These are phyloP conservation scores for Drosophila sucinea DNA, from an alignment of 1,140 invertebrate species.

Conservation along the genomic window DNA sequence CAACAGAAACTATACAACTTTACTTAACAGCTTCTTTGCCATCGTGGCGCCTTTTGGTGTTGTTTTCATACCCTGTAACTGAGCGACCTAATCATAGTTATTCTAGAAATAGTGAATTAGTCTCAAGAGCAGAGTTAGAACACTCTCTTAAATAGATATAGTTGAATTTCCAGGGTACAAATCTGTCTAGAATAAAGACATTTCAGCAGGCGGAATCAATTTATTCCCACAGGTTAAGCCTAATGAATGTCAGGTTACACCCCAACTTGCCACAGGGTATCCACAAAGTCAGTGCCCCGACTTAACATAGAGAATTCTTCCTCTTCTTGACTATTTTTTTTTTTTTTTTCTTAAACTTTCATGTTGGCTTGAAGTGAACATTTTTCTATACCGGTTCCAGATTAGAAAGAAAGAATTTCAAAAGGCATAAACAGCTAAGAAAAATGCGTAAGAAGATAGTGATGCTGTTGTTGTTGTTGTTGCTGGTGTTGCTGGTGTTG, in stretches of 20 bases:
- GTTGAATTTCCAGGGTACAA: too few relatives aligned
- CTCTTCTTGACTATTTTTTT: slow-evolving; percentile 21
- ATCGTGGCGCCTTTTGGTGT: slow-evolving; percentile 72
- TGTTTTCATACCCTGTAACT: slow-evolving; percentile 3
- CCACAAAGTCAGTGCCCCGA: slow-evolving; percentile 1
- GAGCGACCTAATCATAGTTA: too few relatives aligned
- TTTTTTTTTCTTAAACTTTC: slow-evolving; percentile 67
- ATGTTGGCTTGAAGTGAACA: slow-evolving; percentile 61
- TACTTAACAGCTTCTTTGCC: slow-evolving; percentile 73
- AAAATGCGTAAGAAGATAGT: slow-evolving; percentile 34
- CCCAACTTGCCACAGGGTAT: slow-evolving; percentile 1
- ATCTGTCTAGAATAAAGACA: too few relatives aligned
- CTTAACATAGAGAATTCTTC: not conserved
- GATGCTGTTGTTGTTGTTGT: slow-evolving; percentile 17
- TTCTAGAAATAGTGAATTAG: too few relatives aligned
- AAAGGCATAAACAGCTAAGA: slow-evolving; percentile 60
- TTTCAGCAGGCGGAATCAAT: too few relatives aligned
- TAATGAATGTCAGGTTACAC: slow-evolving; percentile 4
- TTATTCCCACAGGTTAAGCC: not conserved
- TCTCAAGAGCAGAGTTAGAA: too few relatives aligned
- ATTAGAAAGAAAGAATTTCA: slow-evolving; percentile 78
- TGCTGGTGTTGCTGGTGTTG: slow-evolving; percentile 7
- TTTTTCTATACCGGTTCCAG: slow-evolving; percentile 76
- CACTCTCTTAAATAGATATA: too few relatives aligned
- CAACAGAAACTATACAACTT: slow-evolving; percentile 36